Conservation (phyloP, 1,140 invertebrate species). For the Drosophila murphyi region DNA sequence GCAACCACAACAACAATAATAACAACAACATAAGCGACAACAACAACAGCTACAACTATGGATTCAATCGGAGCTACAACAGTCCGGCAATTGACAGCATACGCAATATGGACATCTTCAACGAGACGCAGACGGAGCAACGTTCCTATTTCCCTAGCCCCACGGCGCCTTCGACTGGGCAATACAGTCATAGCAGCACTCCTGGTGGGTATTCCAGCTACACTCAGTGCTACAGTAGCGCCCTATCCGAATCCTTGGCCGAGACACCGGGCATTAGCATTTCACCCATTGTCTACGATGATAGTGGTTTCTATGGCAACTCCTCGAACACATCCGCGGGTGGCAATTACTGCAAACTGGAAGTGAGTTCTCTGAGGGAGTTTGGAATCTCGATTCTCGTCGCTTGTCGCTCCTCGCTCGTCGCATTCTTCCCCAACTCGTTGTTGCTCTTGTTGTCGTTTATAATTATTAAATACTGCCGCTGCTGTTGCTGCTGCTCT, state of each 20-base stretch:
- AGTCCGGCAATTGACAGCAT: slow-evolving; percentile 67
- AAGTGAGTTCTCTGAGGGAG: slow-evolving; percentile 67
- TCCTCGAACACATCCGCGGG: slow-evolving; percentile 6
- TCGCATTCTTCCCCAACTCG: neutral
- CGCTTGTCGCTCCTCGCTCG: slow-evolving; percentile 15
- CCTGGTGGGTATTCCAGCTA: slow-evolving; percentile 56
- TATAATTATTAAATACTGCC: slow-evolving; percentile 1
- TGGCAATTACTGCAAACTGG: slow-evolving; percentile 64
- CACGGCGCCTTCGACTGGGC: slow-evolving; percentile 40
- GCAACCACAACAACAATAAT: slow-evolving; percentile 39
- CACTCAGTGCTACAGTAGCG: slow-evolving; percentile 69
- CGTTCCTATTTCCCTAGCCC: slow-evolving; percentile 58
- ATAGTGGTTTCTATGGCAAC: neutral
- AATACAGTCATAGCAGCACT: slow-evolving; percentile 43
- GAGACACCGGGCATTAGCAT: slow-evolving; percentile 77
- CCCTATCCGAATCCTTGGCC: slow-evolving; percentile 71
- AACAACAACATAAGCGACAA: slow-evolving; percentile 35
- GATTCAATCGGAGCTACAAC: slow-evolving; percentile 31
- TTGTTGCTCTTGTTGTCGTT: slow-evolving; percentile 30
- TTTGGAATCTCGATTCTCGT: slow-evolving; percentile 3
- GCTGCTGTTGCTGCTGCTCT: neutral
- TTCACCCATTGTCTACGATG: slow-evolving; percentile 44
- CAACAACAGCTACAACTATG: slow-evolving; percentile 33
- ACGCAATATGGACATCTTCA: slow-evolving; percentile 71
- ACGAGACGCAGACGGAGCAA: slow-evolving; percentile 27